Conservation (phyloP, 1,140 invertebrate species). For the Drosophila burlai region DNA sequence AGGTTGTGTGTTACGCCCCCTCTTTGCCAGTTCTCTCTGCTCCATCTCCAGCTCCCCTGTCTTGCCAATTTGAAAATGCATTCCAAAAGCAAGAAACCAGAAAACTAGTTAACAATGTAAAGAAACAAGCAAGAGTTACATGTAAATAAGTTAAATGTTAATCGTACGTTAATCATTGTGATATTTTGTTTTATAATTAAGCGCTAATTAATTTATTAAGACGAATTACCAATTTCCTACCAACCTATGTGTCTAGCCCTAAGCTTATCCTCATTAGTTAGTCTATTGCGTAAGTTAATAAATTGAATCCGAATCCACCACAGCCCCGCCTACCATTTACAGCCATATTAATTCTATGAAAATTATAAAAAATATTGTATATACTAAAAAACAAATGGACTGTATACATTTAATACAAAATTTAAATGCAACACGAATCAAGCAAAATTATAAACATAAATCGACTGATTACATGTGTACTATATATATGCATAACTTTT, state of each 20-base stretch:
- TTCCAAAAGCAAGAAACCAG: conserved; percentile 74
- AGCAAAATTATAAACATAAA: conserved; percentile 58
- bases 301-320: conserved; percentile 32
- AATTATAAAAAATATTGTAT: conserved; percentile 52
- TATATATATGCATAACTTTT: conserved; percentile 67
- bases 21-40: conserved; percentile 9
- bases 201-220: conserved; percentile 69
- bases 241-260: conserved; percentile 22
- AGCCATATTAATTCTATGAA: conserved; percentile 79
- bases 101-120: conserved; percentile 75
- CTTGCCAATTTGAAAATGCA: conserved; percentile 69
- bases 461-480: conserved; percentile 77
- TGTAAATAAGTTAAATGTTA: conserved; percentile 69
- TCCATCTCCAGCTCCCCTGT: conserved; percentile 20
- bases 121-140: conserved; percentile 20
- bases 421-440: conserved; percentile 22
- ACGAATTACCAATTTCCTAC: conserved; percentile 35
- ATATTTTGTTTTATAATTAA: conserved; percentile 74
- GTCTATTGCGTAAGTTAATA: conserved; percentile 63
- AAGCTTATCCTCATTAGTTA: conserved; percentile 79
- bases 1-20: conserved; percentile 72
- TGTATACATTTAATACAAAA: conserved; percentile 23
- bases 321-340: conserved; percentile 37
- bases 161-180: conserved; percentile 74
- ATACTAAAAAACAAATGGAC: conserved; percentile 40